phyloP scores from a whole-genome alignment of 2,888 invertebrate species.

The Drosophila heteroneura region DNA sequence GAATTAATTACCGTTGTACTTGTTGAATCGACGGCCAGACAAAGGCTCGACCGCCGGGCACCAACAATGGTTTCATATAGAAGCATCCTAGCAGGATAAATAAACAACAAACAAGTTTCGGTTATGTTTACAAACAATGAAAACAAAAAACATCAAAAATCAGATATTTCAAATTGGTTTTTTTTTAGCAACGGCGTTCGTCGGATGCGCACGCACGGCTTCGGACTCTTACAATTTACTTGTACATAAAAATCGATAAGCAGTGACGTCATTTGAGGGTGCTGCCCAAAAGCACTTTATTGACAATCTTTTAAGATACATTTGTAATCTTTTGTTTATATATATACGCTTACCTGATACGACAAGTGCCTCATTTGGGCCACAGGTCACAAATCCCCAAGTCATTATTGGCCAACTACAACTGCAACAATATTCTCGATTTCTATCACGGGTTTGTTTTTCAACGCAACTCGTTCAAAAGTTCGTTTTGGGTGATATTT shows the following conservation, averaged over 20 bases:
- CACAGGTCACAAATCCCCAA: slow-evolving; percentile 97
- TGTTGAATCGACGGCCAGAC: slow-evolving; percentile 97
- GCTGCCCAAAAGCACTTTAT: slow-evolving; percentile 37
- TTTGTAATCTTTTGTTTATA: background rate
- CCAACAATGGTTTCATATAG: slow-evolving; percentile 95
- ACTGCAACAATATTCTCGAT: slow-evolving; percentile 12
- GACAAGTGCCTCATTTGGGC: slow-evolving; percentile 97
- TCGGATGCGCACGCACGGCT: slow-evolving; percentile 55
- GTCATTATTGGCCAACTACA: slow-evolving; percentile 86
- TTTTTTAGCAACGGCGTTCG: slow-evolving; percentile 55
- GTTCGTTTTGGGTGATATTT: background rate
- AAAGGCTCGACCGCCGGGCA: slow-evolving; percentile 98
- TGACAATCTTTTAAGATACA: slow-evolving; percentile 5
- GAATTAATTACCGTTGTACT: slow-evolving; percentile 89
- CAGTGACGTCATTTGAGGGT: slow-evolving; percentile 75
- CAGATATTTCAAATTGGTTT: slow-evolving; percentile 5
- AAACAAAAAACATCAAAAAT: slow-evolving; percentile 17
- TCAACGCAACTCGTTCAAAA: slow-evolving; percentile 8
- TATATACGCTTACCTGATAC: slow-evolving; percentile 91
- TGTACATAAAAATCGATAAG: slow-evolving; percentile 77
- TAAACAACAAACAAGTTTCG: background rate
- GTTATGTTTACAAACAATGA: slow-evolving; percentile 43
- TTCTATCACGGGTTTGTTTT: slow-evolving; percentile 18
- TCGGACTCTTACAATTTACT: slow-evolving; percentile 45
- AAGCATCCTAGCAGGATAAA: slow-evolving; percentile 92